These are phyloP conservation scores for Megalonaias nervosa DNA, from an alignment of 1,140 invertebrate species.

Conservation along the genomic window DNA sequence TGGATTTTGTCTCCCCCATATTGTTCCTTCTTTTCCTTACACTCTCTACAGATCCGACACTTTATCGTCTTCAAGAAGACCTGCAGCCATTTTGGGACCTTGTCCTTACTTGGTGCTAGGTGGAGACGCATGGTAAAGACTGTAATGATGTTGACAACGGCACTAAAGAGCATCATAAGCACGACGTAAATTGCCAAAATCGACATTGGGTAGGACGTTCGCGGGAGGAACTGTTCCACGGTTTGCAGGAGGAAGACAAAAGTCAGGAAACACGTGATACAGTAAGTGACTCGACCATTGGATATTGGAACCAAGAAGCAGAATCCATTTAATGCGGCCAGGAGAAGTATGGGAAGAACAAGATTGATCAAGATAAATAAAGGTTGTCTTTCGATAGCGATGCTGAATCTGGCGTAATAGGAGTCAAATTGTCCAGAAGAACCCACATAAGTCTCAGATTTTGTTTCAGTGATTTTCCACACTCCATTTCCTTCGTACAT, in stretches of 20 bases:
- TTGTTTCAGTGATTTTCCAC: conserved; percentile 7
- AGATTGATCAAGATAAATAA: not conserved
- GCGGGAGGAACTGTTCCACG: not conserved
- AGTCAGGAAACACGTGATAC: not conserved
- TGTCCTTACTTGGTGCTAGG: not conserved
- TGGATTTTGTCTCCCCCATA: too few relatives aligned
- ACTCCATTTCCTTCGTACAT: not conserved
- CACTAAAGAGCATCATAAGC: not conserved
- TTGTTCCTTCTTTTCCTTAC: too few relatives aligned
- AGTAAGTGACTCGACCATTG: not conserved
- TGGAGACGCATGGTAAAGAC: conserved; percentile 1
- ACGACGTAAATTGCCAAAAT: not conserved
- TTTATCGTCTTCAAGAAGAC: too few relatives aligned
- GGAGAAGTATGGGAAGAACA: not conserved
- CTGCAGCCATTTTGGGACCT: too few relatives aligned
- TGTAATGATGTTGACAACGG: not conserved
- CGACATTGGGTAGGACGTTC: not conserved
- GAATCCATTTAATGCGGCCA: not conserved
- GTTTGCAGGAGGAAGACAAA: conserved; percentile 10
- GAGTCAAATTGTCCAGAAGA: not conserved
- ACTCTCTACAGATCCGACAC: not conserved
- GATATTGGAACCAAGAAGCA: not conserved
- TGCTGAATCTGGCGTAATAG: not conserved
- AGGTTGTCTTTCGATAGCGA: not conserved
- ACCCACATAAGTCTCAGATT: not conserved